Base-by-base conservation (phyloP, 2,888 invertebrate species). In the Lycophotia porphyrea region DNA sequence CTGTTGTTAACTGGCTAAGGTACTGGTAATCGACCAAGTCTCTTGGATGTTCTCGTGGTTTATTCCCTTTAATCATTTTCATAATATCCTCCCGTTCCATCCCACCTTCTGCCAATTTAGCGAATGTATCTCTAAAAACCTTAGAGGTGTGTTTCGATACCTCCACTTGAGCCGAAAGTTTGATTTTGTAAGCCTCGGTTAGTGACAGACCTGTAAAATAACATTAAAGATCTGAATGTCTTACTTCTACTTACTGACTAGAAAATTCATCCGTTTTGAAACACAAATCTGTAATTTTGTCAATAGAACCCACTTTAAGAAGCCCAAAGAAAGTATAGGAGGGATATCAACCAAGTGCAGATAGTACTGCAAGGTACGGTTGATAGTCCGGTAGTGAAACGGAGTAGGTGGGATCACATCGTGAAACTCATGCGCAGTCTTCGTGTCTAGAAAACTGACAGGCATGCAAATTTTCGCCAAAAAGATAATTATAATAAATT, bases 111-210 rank as follows among this genome's bases (percentile, higher is more conserved):
- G 2, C 27, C 15, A 55, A 27, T 27, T 27, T 15, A 55, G 15
- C 27, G 9, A 52, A 1, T 52, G n/a, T n/a, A 52, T 52, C 5
- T n/a, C 1, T 52, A n/a, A 52, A 13, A n/a, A 1, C 0, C 1
- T 52, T 13, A n/a, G 52, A 13, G 11, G 5, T 5, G n/a, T 52
- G 52, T 13, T 71, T 52, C 0, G 85, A 86, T 24, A 90, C 18
- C 8, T 87, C 74, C 8, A 90, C 52, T 36, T 82, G 65, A 0
- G 89, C 90, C 11, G 84, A 34, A 0, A 89, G 13, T 74, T 73
- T 72, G 13, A 89, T 67, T 52, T 63, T 79, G 79, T 87, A 81
- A 2, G 76, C 71, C 15, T 78, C 69, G 7, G 24, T 49, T 36
- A 69, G 1, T 39, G 77, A 68, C 13, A 79, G 39, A 61, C 75